Percentiles rank a stretch among this genome's conserved stretches.
Evolutionary conservation across 2,797 vertebrate genomes (phyloP).

Genomic region (Bradypus variegatus): DNA sequence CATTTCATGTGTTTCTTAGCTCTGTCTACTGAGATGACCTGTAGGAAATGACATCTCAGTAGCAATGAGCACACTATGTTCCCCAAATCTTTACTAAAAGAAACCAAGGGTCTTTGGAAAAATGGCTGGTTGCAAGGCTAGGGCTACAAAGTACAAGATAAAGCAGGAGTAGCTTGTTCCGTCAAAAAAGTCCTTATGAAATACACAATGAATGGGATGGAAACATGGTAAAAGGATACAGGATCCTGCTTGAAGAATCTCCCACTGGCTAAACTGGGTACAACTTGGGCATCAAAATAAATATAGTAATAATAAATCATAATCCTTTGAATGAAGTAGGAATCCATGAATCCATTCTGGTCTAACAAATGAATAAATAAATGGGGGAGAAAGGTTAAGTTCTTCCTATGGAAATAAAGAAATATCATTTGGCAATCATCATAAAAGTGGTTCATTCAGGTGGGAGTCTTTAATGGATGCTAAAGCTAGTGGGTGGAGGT

Average conservation of each 20-base stretch:
- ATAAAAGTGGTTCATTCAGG: slow-evolving; percentile 5
- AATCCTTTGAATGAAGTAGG: slow-evolving; percentile 19
- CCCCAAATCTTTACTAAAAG: slow-evolving; percentile 12
- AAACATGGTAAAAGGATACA: neutral
- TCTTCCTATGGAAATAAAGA: neutral
- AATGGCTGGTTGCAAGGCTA: slow-evolving; percentile 30
- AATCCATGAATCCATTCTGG: slow-evolving; percentile 5
- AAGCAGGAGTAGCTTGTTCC: slow-evolving; percentile 48
- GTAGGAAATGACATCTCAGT: neutral
- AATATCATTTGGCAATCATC: neutral
- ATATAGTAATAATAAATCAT: slow-evolving; percentile 21
- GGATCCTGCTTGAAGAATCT: slow-evolving; percentile 9
- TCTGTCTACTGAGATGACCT: neutral
- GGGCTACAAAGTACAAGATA: slow-evolving; percentile 44
- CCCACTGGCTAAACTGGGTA: neutral
- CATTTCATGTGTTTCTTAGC: neutral
- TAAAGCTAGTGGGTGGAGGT: neutral
- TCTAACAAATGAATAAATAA: slow-evolving; percentile 11
- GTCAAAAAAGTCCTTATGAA: slow-evolving; percentile 23
- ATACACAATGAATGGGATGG: slow-evolving; percentile 21
- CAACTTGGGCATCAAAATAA: slow-evolving; percentile 31
- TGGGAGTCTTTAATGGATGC: neutral
- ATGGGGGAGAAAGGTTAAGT: neutral
- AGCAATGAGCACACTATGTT: neutral
- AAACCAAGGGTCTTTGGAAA: slow-evolving; percentile 17